These are phyloP conservation scores for Troides oblongomaculatus DNA, from an alignment of 2,888 invertebrate species.

Conservation along the genomic window DNA sequence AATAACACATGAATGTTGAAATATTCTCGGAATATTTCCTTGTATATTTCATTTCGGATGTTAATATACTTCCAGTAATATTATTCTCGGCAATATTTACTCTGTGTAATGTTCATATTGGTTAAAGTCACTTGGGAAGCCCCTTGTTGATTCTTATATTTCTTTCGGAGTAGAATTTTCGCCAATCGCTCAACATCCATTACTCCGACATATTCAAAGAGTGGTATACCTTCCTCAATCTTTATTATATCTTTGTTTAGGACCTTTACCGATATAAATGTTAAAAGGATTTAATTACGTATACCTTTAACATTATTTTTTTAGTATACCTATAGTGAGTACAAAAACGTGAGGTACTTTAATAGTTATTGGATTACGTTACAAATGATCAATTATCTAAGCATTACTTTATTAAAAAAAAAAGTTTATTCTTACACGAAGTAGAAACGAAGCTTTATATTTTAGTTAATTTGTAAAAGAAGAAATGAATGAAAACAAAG, in stretches of 20 bases:
- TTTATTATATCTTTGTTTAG: conserved; percentile 9
- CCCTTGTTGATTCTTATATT: conserved; percentile 5
- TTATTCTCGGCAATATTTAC: not conserved
- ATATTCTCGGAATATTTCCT: not conserved
- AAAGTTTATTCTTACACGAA: no score
- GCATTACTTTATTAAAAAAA: no score
- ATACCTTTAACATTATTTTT: not conserved
- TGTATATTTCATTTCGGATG: not conserved
- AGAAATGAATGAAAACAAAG: no score
- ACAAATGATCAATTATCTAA: no score
- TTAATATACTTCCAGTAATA: not conserved
- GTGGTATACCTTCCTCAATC: conserved; percentile 13
- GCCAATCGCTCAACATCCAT: conserved; percentile 9
- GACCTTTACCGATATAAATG: not conserved
- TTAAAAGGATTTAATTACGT: not conserved
- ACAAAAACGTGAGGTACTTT: no score
- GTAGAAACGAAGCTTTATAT: no score
- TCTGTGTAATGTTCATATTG: conserved; percentile 1
- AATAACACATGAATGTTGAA: not conserved
- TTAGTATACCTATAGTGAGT: no score
- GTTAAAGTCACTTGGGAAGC: conserved; percentile 5
- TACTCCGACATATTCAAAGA: conserved; percentile 8
- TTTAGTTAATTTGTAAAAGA: no score
- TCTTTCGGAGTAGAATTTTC: not conserved
- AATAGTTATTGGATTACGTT: no score